Evolutionary conservation across 2,888 invertebrate genomes (phyloP).

Genomic region (Tinea pellionella): DNA sequence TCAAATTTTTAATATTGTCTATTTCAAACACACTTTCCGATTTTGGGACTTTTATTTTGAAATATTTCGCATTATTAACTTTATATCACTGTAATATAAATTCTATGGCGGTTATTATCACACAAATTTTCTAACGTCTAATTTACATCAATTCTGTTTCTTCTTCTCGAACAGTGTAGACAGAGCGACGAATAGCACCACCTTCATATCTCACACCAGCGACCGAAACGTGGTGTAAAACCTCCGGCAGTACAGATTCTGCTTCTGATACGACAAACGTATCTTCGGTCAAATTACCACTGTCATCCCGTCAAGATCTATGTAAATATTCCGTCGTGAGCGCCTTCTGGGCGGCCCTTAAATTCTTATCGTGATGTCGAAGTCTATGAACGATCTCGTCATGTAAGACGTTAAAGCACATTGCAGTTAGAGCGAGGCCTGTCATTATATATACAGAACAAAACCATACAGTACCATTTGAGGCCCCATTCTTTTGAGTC

Average conservation of each 20-base stretch:
- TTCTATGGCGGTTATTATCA: constrained; percentile 3
- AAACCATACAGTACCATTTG: constrained; percentile 84
- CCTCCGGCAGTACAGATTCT: constrained; percentile 53
- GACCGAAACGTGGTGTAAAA: constrained; percentile 50
- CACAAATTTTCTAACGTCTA: constrained; percentile 1
- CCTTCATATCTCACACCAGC: constrained; percentile 42
- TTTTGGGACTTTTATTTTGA: not conserved
- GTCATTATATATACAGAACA: constrained; percentile 91
- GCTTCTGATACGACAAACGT: constrained; percentile 52
- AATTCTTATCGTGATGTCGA: constrained; percentile 68
- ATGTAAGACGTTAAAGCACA: constrained; percentile 91
- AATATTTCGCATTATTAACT: not conserved
- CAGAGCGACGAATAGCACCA: constrained; percentile 47
- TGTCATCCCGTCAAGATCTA: constrained; percentile 61
- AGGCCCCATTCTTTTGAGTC: constrained; percentile 57
- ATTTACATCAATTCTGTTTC: constrained; percentile 44
- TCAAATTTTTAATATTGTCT: not conserved
- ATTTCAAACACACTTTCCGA: not conserved
- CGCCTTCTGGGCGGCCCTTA: constrained; percentile 50
- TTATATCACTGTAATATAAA: constrained; percentile 1
- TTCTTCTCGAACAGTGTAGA: constrained; percentile 36
- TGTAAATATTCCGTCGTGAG: constrained; percentile 55
- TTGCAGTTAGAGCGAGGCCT: constrained; percentile 88
- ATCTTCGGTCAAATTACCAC: constrained; percentile 52
- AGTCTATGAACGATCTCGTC: constrained; percentile 88